A percentile compares a stretch with the other conserved stretches of the same genome.
phyloP scores from a whole-genome alignment of 2,888 invertebrate species.

The Meteorus cinctellus region DNA sequence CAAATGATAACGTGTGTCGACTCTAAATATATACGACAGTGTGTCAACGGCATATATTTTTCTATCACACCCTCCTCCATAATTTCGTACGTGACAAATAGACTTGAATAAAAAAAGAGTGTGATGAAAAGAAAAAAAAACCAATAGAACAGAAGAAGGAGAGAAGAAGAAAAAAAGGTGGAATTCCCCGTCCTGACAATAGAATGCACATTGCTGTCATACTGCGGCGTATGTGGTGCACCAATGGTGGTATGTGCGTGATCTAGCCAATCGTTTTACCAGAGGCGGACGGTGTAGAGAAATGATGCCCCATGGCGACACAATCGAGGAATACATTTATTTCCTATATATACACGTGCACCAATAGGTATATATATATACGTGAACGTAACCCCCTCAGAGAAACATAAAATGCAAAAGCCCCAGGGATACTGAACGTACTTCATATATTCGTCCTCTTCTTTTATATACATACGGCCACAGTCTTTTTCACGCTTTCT shows the following conservation, averaged over 20 bases:
- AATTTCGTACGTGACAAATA: neutral
- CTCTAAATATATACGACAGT: neutral
- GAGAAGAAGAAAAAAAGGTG: slow-evolving; percentile 41
- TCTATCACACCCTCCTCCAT: slow-evolving; percentile 14
- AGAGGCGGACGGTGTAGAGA: slow-evolving; percentile 34
- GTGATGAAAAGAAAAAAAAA: slow-evolving; percentile 1
- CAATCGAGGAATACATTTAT: slow-evolving; percentile 42
- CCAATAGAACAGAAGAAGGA: slow-evolving; percentile 33
- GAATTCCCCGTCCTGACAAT: slow-evolving; percentile 10
- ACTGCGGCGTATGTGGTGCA: slow-evolving; percentile 24
- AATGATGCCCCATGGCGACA: slow-evolving; percentile 42
- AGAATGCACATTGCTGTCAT: slow-evolving; percentile 9
- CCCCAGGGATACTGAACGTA: slow-evolving; percentile 33
- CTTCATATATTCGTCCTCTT: slow-evolving; percentile 26
- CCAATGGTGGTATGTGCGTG: slow-evolving; percentile 36
- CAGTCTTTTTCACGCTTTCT: neutral
- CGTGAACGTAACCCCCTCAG: slow-evolving; percentile 2
- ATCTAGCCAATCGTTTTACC: slow-evolving; percentile 43
- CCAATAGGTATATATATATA: neutral
- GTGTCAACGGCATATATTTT: slow-evolving; percentile 1
- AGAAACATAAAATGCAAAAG: slow-evolving; percentile 31
- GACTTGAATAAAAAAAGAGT: slow-evolving; percentile 6
- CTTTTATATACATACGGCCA: neutral
- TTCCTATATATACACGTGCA: slow-evolving; percentile 17
- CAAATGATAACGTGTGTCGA: neutral